Evolutionary conservation across 2,797 vertebrate species (phyloP).

Genomic region (Meriones psammophilus): DNA sequence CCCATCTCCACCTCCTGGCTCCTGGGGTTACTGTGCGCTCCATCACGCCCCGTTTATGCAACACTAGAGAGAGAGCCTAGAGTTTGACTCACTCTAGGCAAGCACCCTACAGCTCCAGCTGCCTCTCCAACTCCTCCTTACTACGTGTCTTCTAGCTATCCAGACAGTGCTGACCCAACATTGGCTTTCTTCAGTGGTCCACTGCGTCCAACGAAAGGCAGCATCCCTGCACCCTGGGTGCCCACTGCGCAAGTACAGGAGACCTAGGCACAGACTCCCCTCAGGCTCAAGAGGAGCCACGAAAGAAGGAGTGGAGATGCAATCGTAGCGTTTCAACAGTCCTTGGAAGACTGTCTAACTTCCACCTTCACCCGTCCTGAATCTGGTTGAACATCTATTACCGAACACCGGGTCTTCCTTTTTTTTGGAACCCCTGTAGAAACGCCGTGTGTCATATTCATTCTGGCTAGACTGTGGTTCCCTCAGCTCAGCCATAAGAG

Average conservation of each 20-base stretch:
- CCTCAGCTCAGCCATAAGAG: not conserved
- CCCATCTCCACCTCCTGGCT: not conserved
- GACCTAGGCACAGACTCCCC: not conserved
- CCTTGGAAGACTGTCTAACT: not conserved
- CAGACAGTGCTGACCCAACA: not conserved
- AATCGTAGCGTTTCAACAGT: fast-evolving
- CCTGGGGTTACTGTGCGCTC: not conserved
- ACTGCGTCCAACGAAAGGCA: not conserved
- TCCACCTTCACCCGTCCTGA: not conserved
- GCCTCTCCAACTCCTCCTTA: not conserved
- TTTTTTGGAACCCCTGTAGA: not conserved
- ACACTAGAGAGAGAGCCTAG: not conserved
- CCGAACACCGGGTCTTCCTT: not conserved
- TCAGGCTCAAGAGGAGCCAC: not conserved
- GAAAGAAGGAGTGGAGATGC: not conserved
- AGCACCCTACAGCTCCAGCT: not conserved
- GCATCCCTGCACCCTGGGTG: not conserved
- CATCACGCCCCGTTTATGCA: no score
- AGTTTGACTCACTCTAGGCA: no score
- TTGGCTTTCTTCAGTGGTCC: not conserved
- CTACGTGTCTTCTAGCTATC: not conserved
- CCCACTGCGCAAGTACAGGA: not conserved
- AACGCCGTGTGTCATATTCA: not conserved
- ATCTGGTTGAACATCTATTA: not conserved
- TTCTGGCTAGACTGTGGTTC: not conserved